A percentile compares a stretch with the other conserved stretches of the same genome.
These are phyloP conservation scores for Eutrigla gurnardus DNA, from an alignment of 2,797 vertebrate genomes.

Conservation along the genomic window DNA sequence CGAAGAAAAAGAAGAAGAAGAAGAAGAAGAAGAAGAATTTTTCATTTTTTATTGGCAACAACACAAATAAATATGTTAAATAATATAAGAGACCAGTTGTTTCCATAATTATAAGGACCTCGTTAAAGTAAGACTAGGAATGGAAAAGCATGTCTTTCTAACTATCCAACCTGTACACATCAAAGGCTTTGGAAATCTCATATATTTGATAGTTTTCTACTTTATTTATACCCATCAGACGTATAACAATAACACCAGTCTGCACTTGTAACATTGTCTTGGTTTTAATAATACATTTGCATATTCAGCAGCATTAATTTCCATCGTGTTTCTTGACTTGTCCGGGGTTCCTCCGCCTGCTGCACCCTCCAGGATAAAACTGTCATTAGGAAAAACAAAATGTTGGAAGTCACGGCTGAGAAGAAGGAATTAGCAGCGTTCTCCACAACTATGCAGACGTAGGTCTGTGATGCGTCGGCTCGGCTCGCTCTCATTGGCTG, in stretches of 20 bases:
- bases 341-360: not conserved
- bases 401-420: no score
- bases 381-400: no score
- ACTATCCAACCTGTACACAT: conserved; percentile 57
- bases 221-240: conserved; percentile 64
- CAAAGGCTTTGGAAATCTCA: conserved; percentile 54
- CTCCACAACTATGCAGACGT: no score
- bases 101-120: conserved; percentile 27
- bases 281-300: not conserved
- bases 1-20: no score
- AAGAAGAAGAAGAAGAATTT: no score
- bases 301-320: not conserved
- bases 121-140: conserved; percentile 14
- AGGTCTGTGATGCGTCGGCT: no score
- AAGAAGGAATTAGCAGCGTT: no score
- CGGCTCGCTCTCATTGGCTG: no score
- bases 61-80: conserved; percentile 42
- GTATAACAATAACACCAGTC: conserved; percentile 30
- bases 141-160: conserved; percentile 52
- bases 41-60: conserved; percentile 16
- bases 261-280: conserved; percentile 51
- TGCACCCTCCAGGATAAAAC: no score
- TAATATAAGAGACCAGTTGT: conserved; percentile 18
- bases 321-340: not conserved
- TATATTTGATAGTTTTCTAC: conserved; percentile 66